These are phyloP conservation scores for Machaerirhynchus nigripectus DNA, from an alignment of 2,113 vertebrate genomes.

Conservation along the genomic window DNA sequence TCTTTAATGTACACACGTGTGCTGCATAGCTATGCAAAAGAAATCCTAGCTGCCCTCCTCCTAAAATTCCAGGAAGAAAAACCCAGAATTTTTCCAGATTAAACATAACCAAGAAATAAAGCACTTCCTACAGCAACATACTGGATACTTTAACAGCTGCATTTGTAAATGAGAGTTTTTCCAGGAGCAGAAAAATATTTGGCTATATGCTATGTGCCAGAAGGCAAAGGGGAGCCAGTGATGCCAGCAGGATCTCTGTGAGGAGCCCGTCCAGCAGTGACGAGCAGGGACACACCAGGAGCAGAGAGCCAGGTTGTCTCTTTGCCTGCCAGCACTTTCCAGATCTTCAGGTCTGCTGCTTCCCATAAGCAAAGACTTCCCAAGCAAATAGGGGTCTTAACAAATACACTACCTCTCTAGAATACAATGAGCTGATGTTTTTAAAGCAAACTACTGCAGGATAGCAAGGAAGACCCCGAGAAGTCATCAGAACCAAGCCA, in stretches of 20 bases:
- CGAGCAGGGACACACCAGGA: not conserved
- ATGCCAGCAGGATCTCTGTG: fast-evolving
- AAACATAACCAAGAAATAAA: not conserved
- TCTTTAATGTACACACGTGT: not conserved
- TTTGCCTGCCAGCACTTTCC: not conserved
- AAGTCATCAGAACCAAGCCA: not conserved
- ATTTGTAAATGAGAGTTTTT: not conserved
- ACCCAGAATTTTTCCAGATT: not conserved
- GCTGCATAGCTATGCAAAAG: not conserved
- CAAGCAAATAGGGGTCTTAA: not conserved
- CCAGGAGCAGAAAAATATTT: not conserved
- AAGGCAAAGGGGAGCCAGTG: not conserved
- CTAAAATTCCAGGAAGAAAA: not conserved
- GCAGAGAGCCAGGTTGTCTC: not conserved
- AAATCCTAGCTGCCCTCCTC: not conserved
- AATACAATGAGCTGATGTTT: not conserved
- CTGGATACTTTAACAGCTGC: not conserved
- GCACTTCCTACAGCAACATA: fast-evolving
- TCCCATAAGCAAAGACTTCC: not conserved
- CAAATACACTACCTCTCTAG: not conserved
- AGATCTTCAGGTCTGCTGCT: not conserved
- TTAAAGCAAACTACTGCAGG: not conserved
- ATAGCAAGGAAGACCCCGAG: not conserved
- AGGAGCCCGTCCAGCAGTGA: not conserved
- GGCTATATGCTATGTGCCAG: not conserved